Base-by-base conservation (phyloP, 2,113 vertebrate genomes). In the Anarhynchus alexandrinus region DNA sequence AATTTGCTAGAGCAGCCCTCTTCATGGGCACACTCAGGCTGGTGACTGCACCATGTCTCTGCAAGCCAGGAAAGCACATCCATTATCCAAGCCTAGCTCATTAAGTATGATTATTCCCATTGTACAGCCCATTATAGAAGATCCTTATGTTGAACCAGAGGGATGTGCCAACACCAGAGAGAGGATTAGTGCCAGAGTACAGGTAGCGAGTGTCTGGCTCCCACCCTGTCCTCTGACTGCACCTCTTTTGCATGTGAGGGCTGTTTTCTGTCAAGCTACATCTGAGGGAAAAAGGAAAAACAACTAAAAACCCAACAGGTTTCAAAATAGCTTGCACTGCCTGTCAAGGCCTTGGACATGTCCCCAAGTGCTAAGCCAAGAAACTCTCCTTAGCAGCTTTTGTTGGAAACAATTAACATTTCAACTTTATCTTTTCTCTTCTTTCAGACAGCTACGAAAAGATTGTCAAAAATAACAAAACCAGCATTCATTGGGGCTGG, bases 401-500 rank as follows among this genome's bases (percentile, higher is more conserved):
- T 90, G 89, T 93, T 97, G 76, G 83, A 98, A 97, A 96, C 54
- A 71, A 96, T 97, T 92, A 97, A 87, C 80, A 85, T 97, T 97
- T 97, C 89, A 96, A 72, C 59, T 97, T 95, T 83, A 86, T 95
- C 77, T 96, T 95, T 77, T 91, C 67, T 96, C 78, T 82, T 80
- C 78, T 97, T 97, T 96, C 73, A 98, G 90, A 97, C 77, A 96
- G 91, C 59, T 91, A 84, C 25, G 81, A 88, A 83, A 97, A 95
- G 71, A 86, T 71, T 93, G 82, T 95, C 64, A 87, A 65, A 93
- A 82, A 47, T 70, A 96, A 97, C 95, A 98, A 97, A 96, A 67
- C 57, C 38, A 82, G 93, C 88, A 96, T 97, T 98, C 96, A 97
- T 5, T 49, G 34, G 34, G 66, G 42, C 30, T 89, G 77, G 88